Percentiles rank a stretch among this genome's conserved stretches.
Conservation (phyloP, 2,797 vertebrate species). For the Pterois miles region DNA sequence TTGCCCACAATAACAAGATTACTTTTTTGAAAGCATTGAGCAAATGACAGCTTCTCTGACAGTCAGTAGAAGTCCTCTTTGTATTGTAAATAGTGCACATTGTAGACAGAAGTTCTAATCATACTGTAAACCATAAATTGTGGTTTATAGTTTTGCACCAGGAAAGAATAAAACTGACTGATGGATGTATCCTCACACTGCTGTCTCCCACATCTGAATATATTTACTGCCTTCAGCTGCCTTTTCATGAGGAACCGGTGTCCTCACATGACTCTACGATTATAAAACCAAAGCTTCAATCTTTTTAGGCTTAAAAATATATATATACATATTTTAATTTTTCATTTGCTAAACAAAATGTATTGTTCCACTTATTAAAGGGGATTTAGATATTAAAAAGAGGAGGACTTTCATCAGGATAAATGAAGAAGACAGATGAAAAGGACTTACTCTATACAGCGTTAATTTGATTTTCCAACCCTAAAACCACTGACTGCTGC, state of each 20-base stretch:
- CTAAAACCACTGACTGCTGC: conserved; percentile 32
- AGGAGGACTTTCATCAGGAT: conserved; percentile 38
- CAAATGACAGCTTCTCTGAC: background rate
- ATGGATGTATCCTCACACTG: background rate
- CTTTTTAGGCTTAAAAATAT: conserved; percentile 1
- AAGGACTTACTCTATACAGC: conserved; percentile 21
- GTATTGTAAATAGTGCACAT: background rate
- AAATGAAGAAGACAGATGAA: conserved; percentile 42
- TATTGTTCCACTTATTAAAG: conserved; percentile 37
- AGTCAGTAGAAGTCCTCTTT: background rate
- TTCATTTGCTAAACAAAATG: conserved; percentile 12
- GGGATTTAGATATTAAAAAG: conserved; percentile 54
- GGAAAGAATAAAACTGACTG: background rate
- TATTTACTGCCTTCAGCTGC: background rate
- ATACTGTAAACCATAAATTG: background rate
- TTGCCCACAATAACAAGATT: background rate
- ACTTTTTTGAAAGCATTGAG: background rate
- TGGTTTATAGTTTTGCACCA: background rate
- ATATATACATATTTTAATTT: background rate
- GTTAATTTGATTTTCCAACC: conserved; percentile 52
- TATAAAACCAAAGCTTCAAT: background rate
- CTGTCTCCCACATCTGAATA: background rate
- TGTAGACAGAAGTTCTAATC: background rate
- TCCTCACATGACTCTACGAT: background rate
- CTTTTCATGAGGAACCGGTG: background rate